Conservation (phyloP, 2,797 vertebrate species). For the Poecilia wingei region DNA sequence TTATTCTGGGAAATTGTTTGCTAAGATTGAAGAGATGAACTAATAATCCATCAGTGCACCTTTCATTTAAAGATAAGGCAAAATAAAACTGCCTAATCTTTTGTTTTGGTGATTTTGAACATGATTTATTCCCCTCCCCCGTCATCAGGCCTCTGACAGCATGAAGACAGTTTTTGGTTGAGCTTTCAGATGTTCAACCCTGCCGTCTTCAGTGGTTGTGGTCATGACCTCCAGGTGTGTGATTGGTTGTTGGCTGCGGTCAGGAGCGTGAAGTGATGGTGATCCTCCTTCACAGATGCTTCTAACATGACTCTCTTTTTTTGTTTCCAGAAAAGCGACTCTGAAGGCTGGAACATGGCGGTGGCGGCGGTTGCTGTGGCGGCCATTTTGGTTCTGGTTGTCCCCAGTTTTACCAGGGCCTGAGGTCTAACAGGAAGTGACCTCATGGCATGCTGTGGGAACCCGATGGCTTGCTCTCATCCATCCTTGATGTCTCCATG, state of each 20-base stretch:
- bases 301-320: not conserved
- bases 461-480: conserved; percentile 32
- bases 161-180: not conserved
- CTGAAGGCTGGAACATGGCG: conserved; percentile 78
- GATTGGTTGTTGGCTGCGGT: not conserved
- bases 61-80: not conserved
- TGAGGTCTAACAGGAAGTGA: conserved; percentile 68
- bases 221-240: not conserved
- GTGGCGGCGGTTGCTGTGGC: conserved; percentile 78
- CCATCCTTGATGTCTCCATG: conserved; percentile 45
- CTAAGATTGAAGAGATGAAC: not conserved
- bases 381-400: conserved; percentile 76
- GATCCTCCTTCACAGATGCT: not conserved
- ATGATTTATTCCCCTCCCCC: not conserved
- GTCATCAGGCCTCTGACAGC: not conserved
- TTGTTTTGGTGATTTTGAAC: not conserved
- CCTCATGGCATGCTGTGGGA: conserved; percentile 34
- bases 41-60: not conserved
- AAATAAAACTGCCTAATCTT: not conserved
- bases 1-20: not conserved
- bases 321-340: conserved; percentile 43
- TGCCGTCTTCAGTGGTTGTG: not conserved
- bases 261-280: not conserved
- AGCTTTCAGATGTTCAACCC: not conserved
- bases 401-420: conserved; percentile 76